These are phyloP conservation scores for Tetrapedia diversipes DNA, from an alignment of 2,888 invertebrate genomes.

Conservation along the genomic window DNA sequence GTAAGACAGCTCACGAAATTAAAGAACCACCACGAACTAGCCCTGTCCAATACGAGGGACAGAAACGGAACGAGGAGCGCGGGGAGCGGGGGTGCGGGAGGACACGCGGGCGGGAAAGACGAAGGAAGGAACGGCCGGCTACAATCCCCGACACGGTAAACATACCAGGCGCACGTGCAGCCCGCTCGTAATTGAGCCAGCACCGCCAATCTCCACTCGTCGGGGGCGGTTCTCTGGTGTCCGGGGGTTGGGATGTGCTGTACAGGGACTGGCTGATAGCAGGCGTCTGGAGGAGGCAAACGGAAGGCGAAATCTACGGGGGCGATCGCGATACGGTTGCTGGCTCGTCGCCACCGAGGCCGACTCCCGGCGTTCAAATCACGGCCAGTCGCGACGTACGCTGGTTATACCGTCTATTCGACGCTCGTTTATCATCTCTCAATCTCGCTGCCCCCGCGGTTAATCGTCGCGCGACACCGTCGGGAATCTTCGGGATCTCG, in stretches of 20 bases:
- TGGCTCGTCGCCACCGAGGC: slow-evolving; percentile 1
- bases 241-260: slow-evolving; percentile 59
- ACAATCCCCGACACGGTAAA: slow-evolving; percentile 48
- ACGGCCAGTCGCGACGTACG: slow-evolving; percentile 71
- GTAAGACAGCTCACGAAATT: background rate
- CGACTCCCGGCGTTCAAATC: slow-evolving; percentile 81
- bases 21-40: no score
- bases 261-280: slow-evolving; percentile 58
- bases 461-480: no score
- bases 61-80: background rate
- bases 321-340: slow-evolving; percentile 49
- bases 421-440: background rate
- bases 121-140: slow-evolving; percentile 25
- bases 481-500: no score
- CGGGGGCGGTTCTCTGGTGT: slow-evolving; percentile 78
- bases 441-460: background rate
- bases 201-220: slow-evolving; percentile 67
- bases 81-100: background rate
- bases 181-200: slow-evolving; percentile 58
- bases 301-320: slow-evolving; percentile 52
- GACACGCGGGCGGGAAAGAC: slow-evolving; percentile 1
- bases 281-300: slow-evolving; percentile 52
- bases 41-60: no score
- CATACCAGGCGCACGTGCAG: slow-evolving; percentile 65
- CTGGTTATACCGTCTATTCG: slow-evolving; percentile 31